These are phyloP conservation scores for Proteles cristata DNA, from an alignment of 2,113 vertebrate genomes.

Conservation along the genomic window DNA sequence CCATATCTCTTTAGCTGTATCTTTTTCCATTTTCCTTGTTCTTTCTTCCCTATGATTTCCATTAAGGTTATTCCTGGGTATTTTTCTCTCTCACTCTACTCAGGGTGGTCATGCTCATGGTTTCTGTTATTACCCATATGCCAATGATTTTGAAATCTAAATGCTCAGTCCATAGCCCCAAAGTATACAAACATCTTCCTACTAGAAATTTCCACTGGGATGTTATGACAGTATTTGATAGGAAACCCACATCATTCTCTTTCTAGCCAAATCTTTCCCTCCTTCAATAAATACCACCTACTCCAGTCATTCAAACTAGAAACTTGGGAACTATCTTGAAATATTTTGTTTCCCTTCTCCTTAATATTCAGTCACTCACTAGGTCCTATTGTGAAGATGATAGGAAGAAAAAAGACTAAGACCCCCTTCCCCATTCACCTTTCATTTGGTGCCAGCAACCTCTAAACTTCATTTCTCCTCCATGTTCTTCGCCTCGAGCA, in stretches of 20 bases:
- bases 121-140: neutral
- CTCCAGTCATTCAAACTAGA: neutral
- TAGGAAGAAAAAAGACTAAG: neutral
- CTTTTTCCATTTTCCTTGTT: constrained; percentile 14
- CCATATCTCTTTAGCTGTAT: neutral
- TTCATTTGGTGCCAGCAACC: neutral
- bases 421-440: accelerated
- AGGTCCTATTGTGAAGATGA: neutral
- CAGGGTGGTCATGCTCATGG: neutral
- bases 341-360: neutral
- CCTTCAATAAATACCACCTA: neutral
- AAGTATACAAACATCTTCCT: neutral
- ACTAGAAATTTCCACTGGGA: neutral
- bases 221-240: neutral
- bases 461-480: neutral
- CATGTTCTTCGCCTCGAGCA: neutral
- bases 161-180: neutral
- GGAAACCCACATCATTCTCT: neutral
- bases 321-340: neutral
- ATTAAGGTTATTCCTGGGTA: neutral
- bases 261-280: neutral
- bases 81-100: neutral
- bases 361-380: neutral
- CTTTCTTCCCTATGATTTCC: neutral
- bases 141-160: neutral